Conservation (phyloP, 1,140 invertebrate genomes). For the Arctopsyche grandis region DNA sequence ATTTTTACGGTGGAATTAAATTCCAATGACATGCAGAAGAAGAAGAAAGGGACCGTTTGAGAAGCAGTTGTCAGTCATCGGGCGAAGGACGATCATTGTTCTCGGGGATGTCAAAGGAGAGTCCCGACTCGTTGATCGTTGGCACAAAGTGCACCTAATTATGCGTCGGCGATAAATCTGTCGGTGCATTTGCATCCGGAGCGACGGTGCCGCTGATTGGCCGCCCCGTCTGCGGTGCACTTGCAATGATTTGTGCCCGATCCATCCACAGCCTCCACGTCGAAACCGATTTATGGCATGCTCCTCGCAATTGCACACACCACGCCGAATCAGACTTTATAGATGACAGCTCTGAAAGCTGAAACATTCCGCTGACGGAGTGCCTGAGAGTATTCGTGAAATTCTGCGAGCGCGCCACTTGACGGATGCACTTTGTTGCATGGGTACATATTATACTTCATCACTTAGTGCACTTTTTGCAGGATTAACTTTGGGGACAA, state of each 20-base stretch:
- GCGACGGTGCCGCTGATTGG: slow-evolving; percentile 50
- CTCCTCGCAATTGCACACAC: background rate
- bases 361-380: too few relatives aligned
- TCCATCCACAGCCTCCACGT: background rate
- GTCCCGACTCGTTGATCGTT: slow-evolving; percentile 2
- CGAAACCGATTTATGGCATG: background rate
- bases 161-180: slow-evolving; percentile 53
- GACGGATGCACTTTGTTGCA: too few relatives aligned
- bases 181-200: slow-evolving; percentile 49
- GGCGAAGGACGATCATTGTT: slow-evolving; percentile 16
- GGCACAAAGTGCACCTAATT: slow-evolving; percentile 40
- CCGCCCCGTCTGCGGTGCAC: background rate
- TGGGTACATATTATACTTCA: too few relatives aligned
- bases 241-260: slow-evolving; percentile 46
- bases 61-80: background rate
- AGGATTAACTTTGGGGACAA: too few relatives aligned
- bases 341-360: too few relatives aligned
- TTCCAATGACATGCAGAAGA: too few relatives aligned
- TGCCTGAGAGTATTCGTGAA: too few relatives aligned
- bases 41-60: background rate
- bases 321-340: too few relatives aligned
- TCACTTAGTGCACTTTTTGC: too few relatives aligned
- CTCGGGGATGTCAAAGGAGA: slow-evolving; percentile 16
- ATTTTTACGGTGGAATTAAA: too few relatives aligned
- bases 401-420: too few relatives aligned